phyloP scores from a whole-genome alignment of 2,888 invertebrate genomes.

The Creontiades dilutus region DNA sequence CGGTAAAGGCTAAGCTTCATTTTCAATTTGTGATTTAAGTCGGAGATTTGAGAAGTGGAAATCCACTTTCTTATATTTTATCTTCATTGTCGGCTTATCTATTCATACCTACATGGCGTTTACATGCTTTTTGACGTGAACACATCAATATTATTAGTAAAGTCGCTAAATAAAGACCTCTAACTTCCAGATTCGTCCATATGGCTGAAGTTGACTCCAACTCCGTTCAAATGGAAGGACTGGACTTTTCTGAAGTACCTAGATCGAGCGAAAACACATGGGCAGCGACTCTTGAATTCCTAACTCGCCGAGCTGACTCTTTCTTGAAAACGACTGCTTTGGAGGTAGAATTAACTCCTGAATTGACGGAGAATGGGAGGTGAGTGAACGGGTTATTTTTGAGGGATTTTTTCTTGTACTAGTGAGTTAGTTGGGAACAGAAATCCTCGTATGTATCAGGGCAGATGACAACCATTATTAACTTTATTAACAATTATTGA shows the following conservation, averaged over 20 bases:
- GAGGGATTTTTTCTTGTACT: too few relatives aligned
- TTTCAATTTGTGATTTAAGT: not conserved
- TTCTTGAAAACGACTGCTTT: conserved; percentile 89
- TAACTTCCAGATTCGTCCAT: conserved; percentile 41
- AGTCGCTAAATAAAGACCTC: too few relatives aligned
- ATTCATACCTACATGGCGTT: too few relatives aligned
- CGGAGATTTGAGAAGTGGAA: too few relatives aligned
- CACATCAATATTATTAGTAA: too few relatives aligned
- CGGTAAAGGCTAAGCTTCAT: conserved; percentile 77
- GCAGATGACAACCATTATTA: too few relatives aligned
- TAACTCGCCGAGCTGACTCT: conserved; percentile 86
- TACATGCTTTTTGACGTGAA: too few relatives aligned
- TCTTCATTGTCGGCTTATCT: too few relatives aligned
- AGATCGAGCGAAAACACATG: conserved; percentile 88
- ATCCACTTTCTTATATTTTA: too few relatives aligned
- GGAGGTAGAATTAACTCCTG: conserved; percentile 87
- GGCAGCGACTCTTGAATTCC: conserved; percentile 89
- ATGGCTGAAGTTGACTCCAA: conserved; percentile 56
- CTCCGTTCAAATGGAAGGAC: conserved; percentile 77
- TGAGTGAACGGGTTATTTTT: not conserved
- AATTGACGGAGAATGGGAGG: conserved; percentile 85
- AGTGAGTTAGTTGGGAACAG: too few relatives aligned
- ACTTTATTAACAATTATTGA: too few relatives aligned
- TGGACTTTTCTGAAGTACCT: conserved; percentile 85
- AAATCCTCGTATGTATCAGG: too few relatives aligned